These are phyloP conservation scores for Elaphurus davidianus DNA, from an alignment of 2,113 vertebrate genomes.

Conservation along the genomic window DNA sequence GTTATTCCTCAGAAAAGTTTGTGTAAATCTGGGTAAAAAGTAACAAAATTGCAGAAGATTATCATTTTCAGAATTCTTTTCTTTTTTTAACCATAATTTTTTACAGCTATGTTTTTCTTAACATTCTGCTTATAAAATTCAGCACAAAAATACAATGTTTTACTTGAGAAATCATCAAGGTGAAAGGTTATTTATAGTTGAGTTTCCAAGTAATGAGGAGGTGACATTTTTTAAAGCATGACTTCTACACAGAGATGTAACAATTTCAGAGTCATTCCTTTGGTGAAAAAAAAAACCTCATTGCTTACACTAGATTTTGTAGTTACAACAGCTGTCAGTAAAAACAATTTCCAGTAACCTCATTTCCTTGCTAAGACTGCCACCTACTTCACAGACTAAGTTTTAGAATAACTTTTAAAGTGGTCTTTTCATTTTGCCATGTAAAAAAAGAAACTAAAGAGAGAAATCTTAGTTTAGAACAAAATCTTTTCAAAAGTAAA, in stretches of 20 bases:
- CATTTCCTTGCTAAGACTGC: constrained; percentile 4
- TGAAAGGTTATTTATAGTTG: constrained; percentile 20
- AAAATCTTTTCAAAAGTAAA: constrained; percentile 1
- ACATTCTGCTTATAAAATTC: background rate
- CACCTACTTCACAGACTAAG: constrained; percentile 31
- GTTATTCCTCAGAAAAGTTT: background rate
- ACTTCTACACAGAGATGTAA: constrained; percentile 22
- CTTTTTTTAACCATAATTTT: background rate
- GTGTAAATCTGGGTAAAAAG: background rate
- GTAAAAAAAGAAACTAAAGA: constrained; percentile 26
- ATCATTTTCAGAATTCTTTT: background rate
- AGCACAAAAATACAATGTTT: background rate
- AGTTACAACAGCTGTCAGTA: background rate
- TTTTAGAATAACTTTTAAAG: constrained; percentile 35
- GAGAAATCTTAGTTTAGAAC: background rate
- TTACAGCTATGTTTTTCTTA: background rate
- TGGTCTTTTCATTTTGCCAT: background rate
- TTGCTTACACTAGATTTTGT: background rate
- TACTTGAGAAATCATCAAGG: constrained; percentile 35
- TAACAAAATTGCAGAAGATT: background rate
- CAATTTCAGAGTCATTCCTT: constrained; percentile 25
- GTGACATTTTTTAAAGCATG: constrained; percentile 31
- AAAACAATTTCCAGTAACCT: constrained; percentile 45
- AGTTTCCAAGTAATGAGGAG: background rate
- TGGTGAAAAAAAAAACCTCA: constrained; percentile 27